Conservation (phyloP, 2,797 vertebrate species). For the Percopsis omiscomaycus region DNA sequence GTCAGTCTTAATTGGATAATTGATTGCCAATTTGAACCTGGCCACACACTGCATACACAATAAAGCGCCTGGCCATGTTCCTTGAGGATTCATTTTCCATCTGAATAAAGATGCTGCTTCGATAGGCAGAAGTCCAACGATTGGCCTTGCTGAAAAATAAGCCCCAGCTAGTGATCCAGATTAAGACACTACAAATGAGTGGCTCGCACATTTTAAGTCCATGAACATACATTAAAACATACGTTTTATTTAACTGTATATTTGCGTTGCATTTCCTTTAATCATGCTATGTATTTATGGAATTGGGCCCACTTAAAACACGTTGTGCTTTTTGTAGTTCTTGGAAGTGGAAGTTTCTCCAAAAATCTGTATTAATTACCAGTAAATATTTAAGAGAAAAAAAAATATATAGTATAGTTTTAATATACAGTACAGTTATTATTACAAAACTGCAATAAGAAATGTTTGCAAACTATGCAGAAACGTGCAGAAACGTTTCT, state of each 20-base stretch:
- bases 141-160: constrained; percentile 71
- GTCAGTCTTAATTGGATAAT: constrained; percentile 88
- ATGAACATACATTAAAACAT: constrained; percentile 36
- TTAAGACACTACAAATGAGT: constrained; percentile 58
- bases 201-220: constrained; percentile 50
- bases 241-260: constrained; percentile 12
- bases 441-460: not conserved
- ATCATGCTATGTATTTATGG: not conserved
- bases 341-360: no score
- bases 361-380: not conserved
- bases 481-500: constrained; percentile 40
- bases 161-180: constrained; percentile 55
- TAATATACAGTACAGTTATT: no score
- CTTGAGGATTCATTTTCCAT: constrained; percentile 82
- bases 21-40: constrained; percentile 87
- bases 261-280: constrained; percentile 17
- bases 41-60: constrained; percentile 85
- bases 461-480: constrained; percentile 4
- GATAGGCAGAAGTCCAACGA: constrained; percentile 77
- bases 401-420: no score
- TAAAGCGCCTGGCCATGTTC: constrained; percentile 80
- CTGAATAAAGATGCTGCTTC: constrained; percentile 81
- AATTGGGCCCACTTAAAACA: not conserved
- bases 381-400: not conserved
- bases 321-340: not conserved